A percentile compares a stretch with the other conserved stretches of the same genome.
phyloP scores from a whole-genome alignment of 1,140 invertebrate species.

The Drosophila sechellia region DNA sequence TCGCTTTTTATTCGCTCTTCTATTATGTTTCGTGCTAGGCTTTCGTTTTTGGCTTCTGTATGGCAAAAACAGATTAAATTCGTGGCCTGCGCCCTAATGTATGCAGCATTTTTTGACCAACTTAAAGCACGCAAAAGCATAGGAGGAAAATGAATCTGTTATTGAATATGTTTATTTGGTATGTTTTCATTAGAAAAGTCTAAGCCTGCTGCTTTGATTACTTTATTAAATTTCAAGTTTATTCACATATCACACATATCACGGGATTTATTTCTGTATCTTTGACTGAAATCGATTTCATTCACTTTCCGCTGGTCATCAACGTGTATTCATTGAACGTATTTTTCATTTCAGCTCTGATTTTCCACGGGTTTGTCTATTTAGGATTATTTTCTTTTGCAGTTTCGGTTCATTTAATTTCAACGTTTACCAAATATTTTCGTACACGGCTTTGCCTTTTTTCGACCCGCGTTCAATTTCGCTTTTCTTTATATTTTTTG shows the following conservation, averaged over 20 bases:
- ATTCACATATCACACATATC: neutral
- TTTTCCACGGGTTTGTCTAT: slow-evolving; percentile 14
- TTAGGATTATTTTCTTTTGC: slow-evolving; percentile 33
- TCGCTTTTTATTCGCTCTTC: slow-evolving; percentile 12
- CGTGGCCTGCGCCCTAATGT: slow-evolving; percentile 27
- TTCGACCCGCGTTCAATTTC: slow-evolving; percentile 36
- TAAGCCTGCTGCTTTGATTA: neutral
- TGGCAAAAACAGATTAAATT: slow-evolving; percentile 36
- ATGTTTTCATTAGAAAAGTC: neutral
- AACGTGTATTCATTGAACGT: slow-evolving; percentile 10
- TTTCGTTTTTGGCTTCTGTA: slow-evolving; percentile 31
- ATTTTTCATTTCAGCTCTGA: slow-evolving; percentile 15
- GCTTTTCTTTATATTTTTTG: slow-evolving; percentile 50
- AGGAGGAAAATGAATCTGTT: neutral
- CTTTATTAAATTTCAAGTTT: neutral
- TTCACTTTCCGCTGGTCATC: slow-evolving; percentile 14
- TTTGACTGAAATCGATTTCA: neutral
- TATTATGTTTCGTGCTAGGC: slow-evolving; percentile 42
- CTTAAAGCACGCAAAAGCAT: neutral
- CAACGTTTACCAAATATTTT: slow-evolving; percentile 44
- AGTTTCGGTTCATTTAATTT: slow-evolving; percentile 68
- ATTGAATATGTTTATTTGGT: too few species aligned
- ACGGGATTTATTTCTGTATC: neutral
- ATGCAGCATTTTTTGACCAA: slow-evolving; percentile 23
- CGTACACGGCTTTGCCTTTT: slow-evolving; percentile 14